phyloP scores from a whole-genome alignment of 2,797 vertebrate genomes.

The Spinibarbus caldwelli region DNA sequence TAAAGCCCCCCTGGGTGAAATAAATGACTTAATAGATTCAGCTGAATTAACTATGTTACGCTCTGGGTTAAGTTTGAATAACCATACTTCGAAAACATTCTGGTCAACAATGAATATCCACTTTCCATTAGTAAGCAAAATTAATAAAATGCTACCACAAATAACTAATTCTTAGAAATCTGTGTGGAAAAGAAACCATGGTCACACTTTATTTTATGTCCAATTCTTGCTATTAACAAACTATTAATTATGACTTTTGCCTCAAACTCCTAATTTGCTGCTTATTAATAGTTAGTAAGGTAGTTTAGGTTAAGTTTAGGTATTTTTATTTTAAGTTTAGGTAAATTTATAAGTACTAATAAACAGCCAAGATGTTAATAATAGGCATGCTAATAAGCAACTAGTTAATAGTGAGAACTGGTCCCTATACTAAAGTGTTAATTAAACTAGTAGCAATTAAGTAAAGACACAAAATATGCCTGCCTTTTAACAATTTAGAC shows the following conservation, averaged over 20 bases:
- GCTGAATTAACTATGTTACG: constrained; percentile 14
- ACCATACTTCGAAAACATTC: not conserved
- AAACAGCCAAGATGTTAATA: not conserved
- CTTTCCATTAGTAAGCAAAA: not conserved
- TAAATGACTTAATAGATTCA: constrained; percentile 49
- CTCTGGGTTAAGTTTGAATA: not conserved
- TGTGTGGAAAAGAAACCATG: not conserved
- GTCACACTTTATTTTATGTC: not conserved
- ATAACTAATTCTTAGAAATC: not conserved
- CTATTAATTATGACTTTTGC: not conserved
- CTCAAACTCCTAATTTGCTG: not conserved
- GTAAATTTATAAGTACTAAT: not conserved
- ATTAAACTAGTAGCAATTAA: not conserved
- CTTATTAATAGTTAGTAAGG: not conserved
- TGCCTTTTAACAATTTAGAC: not conserved
- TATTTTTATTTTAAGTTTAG: not conserved
- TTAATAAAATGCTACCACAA: not conserved
- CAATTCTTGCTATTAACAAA: not conserved
- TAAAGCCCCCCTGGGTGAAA: constrained; percentile 44
- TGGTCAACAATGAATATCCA: not conserved
- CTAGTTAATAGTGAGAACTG: not conserved
- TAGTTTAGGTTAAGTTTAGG: not conserved
- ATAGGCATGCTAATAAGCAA: not conserved
- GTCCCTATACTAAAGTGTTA: not conserved
- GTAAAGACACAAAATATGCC: not conserved